Evolutionary conservation across 2,888 invertebrate species (phyloP).

Genomic region (Hypomecis atomaria): DNA sequence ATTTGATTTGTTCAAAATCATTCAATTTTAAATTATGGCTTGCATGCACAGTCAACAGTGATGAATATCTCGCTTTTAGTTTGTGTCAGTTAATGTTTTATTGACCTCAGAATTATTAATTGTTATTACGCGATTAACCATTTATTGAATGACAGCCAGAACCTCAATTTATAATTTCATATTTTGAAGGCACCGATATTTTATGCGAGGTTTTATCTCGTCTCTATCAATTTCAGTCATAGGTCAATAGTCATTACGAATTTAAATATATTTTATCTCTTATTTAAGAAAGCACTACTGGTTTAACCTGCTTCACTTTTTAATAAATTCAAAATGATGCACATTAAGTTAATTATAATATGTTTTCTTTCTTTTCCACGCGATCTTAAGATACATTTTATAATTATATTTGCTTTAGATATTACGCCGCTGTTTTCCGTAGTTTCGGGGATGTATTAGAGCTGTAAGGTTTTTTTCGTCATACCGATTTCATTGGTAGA

Average conservation of each 20-base stretch:
- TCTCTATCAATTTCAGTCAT: slow-evolving; percentile 49
- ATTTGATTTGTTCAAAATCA: too few relatives aligned
- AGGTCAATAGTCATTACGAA: slow-evolving; percentile 54
- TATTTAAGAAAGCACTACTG: slow-evolving; percentile 52
- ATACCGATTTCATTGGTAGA: too few relatives aligned
- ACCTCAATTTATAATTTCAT: slow-evolving; percentile 20
- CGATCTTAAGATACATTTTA: slow-evolving; percentile 11
- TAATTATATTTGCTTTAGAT: not conserved
- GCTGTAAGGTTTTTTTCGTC: too few relatives aligned
- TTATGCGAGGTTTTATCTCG: slow-evolving; percentile 41
- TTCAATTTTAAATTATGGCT: too few relatives aligned
- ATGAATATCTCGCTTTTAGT: not conserved
- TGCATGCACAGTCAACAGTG: too few relatives aligned
- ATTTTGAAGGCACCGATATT: slow-evolving; percentile 25
- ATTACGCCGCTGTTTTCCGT: too few relatives aligned
- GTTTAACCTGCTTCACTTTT: slow-evolving; percentile 51
- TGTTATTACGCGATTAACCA: slow-evolving; percentile 1
- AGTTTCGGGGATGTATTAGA: too few relatives aligned
- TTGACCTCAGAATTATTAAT: slow-evolving; percentile 6
- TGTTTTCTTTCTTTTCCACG: slow-evolving; percentile 39
- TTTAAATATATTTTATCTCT: slow-evolving; percentile 55
- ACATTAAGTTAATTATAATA: slow-evolving; percentile 44
- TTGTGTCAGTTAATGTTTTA: not conserved
- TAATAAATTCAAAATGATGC: slow-evolving; percentile 45
- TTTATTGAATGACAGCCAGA: slow-evolving; percentile 10